Percentiles rank a stretch among this genome's conserved stretches.
Conservation (phyloP, 2,113 vertebrate genomes). For the Trogon surrucura region DNA sequence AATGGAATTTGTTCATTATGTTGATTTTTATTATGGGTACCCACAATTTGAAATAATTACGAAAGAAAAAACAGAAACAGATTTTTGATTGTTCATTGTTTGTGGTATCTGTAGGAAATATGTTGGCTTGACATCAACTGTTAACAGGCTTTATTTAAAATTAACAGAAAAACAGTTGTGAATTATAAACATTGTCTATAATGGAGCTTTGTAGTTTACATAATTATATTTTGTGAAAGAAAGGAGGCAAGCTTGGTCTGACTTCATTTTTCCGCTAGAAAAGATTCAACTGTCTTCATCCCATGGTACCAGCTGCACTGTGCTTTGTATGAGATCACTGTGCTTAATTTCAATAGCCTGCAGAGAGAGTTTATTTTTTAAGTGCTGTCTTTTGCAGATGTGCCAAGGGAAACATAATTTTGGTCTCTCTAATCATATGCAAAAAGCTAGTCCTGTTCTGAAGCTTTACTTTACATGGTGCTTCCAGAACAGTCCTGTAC, state of each 20-base stretch:
- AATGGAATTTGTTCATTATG: slow-evolving; percentile 71
- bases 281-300: slow-evolving; percentile 72
- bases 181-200: slow-evolving; percentile 81
- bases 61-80: slow-evolving; percentile 70
- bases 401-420: slow-evolving; percentile 72
- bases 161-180: slow-evolving; percentile 66
- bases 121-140: slow-evolving; percentile 64
- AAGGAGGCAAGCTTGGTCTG: slow-evolving; percentile 69
- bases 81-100: slow-evolving; percentile 81
- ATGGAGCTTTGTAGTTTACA: slow-evolving; percentile 77
- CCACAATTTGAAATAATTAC: slow-evolving; percentile 76
- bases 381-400: slow-evolving; percentile 72
- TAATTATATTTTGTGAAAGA: slow-evolving; percentile 78
- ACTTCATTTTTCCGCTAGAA: slow-evolving; percentile 77
- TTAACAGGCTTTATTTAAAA: slow-evolving; percentile 74
- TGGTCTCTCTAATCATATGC: slow-evolving; percentile 58
- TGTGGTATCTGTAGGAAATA: slow-evolving; percentile 77
- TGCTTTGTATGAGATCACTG: slow-evolving; percentile 74
- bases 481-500: neutral
- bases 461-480: slow-evolving; percentile 39
- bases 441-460: slow-evolving; percentile 40
- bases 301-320: slow-evolving; percentile 75
- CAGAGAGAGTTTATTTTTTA: slow-evolving; percentile 75
- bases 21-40: slow-evolving; percentile 78
- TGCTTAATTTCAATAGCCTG: slow-evolving; percentile 74